Percentiles rank a stretch among this genome's conserved stretches.
Evolutionary conservation across 2,888 invertebrate genomes (phyloP).

Genomic region (Oligia fasciuncula): DNA sequence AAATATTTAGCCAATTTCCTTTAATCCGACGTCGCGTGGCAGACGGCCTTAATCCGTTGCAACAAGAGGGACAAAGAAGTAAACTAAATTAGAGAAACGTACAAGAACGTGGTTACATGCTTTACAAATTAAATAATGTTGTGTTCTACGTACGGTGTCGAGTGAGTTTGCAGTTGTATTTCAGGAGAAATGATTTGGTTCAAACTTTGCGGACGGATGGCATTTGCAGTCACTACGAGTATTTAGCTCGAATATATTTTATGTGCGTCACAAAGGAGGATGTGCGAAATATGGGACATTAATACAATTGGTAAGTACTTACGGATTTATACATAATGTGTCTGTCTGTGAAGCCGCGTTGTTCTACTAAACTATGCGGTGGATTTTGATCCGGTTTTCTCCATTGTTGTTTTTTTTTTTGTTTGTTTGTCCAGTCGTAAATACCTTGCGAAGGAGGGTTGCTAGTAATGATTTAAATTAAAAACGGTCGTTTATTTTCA

Average conservation of each 20-base stretch:
- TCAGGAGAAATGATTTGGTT: constrained; percentile 59
- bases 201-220: constrained; percentile 32
- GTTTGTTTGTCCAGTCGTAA: not conserved
- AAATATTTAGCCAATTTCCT: constrained; percentile 77
- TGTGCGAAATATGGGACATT: not conserved
- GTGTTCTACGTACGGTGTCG: constrained; percentile 35
- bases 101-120: constrained; percentile 56
- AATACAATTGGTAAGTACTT: not conserved
- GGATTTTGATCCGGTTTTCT: not conserved
- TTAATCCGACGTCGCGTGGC: constrained; percentile 71
- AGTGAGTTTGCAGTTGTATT: constrained; percentile 45
- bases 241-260: constrained; percentile 17
- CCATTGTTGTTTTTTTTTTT: too few relatives aligned
- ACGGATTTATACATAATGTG: not conserved
- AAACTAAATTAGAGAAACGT: constrained; percentile 68
- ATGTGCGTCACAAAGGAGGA: not conserved
- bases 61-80: constrained; percentile 72
- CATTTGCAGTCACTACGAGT: constrained; percentile 23
- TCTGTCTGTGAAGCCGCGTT: not conserved
- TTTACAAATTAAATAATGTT: constrained; percentile 63
- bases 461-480: not conserved
- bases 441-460: not conserved
- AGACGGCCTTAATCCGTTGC: constrained; percentile 74
- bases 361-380: not conserved
- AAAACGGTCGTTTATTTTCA: not conserved